phyloP scores from a whole-genome alignment of 1,140 invertebrate genomes.

The Dendrolimus kikuchii region DNA sequence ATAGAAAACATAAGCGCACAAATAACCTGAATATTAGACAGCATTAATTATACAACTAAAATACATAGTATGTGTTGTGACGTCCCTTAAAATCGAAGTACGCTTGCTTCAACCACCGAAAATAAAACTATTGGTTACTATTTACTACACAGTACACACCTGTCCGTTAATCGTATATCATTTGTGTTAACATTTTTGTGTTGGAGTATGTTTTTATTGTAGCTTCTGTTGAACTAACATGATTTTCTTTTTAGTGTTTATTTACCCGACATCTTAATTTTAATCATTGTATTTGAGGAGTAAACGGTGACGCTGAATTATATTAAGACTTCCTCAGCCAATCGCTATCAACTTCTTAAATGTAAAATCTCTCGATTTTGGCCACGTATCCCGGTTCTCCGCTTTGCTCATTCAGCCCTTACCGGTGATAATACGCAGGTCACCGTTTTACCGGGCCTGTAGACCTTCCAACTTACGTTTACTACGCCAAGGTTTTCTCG shows the following conservation, averaged over 20 bases:
- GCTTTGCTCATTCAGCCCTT: too few species aligned
- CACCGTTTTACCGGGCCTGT: too few species aligned
- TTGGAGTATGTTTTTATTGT: slow-evolving; percentile 56
- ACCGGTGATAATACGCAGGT: too few species aligned
- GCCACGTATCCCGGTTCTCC: too few species aligned
- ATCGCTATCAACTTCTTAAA: too few species aligned
- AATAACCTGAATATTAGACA: not conserved
- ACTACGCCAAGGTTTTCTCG: too few species aligned
- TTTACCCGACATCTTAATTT: slow-evolving; percentile 21
- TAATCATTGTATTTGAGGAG: slow-evolving; percentile 32
- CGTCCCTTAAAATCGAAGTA: slow-evolving; percentile 37
- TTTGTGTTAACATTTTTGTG: slow-evolving; percentile 50
- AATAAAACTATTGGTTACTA: slow-evolving; percentile 10
- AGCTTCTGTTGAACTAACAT: slow-evolving; percentile 44
- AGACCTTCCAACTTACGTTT: too few species aligned
- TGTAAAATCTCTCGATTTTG: too few species aligned
- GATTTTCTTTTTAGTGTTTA: slow-evolving; percentile 38
- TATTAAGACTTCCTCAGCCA: too few species aligned
- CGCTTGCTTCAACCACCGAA: slow-evolving; percentile 30
- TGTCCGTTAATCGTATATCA: slow-evolving; percentile 43
- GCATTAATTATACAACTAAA: slow-evolving; percentile 14
- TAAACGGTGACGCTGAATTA: too few species aligned
- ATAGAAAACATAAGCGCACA: too few species aligned
- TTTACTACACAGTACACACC: slow-evolving; percentile 27
- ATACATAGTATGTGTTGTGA: slow-evolving; percentile 55